A percentile compares a stretch with the other conserved stretches of the same genome.
Conservation (phyloP, 1,140 invertebrate genomes). For the Bombus huntii region DNA sequence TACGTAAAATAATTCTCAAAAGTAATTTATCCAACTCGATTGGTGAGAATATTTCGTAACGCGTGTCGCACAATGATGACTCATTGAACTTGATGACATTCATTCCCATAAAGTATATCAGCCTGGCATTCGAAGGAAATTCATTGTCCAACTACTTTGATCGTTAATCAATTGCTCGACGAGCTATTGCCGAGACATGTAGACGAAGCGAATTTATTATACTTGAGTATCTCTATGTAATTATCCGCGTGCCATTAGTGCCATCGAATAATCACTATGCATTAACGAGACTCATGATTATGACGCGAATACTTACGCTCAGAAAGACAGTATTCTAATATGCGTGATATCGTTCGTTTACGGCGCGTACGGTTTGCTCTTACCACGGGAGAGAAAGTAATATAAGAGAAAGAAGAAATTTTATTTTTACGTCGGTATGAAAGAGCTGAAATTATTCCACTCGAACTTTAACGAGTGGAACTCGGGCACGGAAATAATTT, state of each 20-base stretch:
- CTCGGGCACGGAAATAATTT: slow-evolving; percentile 37
- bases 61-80: not conserved
- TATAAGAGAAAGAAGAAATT: not conserved
- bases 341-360: not conserved
- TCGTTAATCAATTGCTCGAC: slow-evolving; percentile 30
- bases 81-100: slow-evolving; percentile 7
- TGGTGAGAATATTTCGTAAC: not conserved
- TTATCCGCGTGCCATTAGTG: slow-evolving; percentile 15
- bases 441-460: slow-evolving; percentile 15
- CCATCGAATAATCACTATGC: not conserved
- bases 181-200: not conserved
- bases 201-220: not conserved
- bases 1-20: not conserved
- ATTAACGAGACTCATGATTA: not conserved
- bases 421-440: slow-evolving; percentile 31
- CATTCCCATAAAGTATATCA: not conserved
- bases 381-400: not conserved
- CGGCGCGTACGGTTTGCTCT: not conserved
- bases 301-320: not conserved
- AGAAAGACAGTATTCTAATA: not conserved
- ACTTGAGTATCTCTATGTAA: slow-evolving; percentile 11
- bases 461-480: slow-evolving; percentile 47
- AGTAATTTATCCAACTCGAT: not conserved
- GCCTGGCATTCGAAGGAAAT: not conserved
- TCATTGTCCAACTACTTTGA: slow-evolving; percentile 18